Base-by-base conservation (phyloP, 2,113 vertebrate genomes). In the Semicossyphus pulcher region DNA sequence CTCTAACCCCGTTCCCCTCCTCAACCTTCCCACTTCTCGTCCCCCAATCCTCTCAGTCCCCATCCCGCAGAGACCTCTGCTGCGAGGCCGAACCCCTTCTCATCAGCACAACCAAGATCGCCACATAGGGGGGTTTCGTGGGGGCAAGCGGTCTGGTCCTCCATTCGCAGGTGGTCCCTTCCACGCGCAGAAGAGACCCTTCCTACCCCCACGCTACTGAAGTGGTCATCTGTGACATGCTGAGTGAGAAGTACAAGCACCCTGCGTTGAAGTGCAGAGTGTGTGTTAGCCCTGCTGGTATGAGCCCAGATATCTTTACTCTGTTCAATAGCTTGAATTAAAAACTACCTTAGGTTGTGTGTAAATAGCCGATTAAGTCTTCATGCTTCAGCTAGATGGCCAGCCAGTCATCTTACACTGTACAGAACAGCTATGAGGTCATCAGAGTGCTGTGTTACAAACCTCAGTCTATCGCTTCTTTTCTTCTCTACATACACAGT, bases 121-220 rank as follows among this genome's bases (percentile, higher is more conserved):
- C 72, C 92, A 90, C 20, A 74, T 91, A 1, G 89, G 91, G 61
- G 95, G 93, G 71, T 90, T 94, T 18, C 91, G 89, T 42, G 95
- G 93, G 78, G 89, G 94, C 62, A 98, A 99, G 76, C 91, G 96
- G 15, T 91, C 94, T 2, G 93, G 94, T 58, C 95, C 95, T 3
- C 93, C 94, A 1, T 97, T 96, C 1, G 63, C 89, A 44, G 90
- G 93, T 28, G 91, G 93, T 39, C 95, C 95, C 1, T 96, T 97
- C 89, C 96, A 96, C 41, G 80, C 93, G 59, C 94, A 96, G 11
- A 98, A 98, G 91, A 96, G 97, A 91, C 97, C 97, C 44, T 98
- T 96, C 86, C 92, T 96, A 23, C 96, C 96, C 72, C 97, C 96
- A 52, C 96, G 96, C 93, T 98, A 98, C 95, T 98, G 95, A 97